Percentiles rank a stretch among this genome's conserved stretches.
Evolutionary conservation across 2,113 vertebrate species (phyloP).

Genomic region (Fulica atra): DNA sequence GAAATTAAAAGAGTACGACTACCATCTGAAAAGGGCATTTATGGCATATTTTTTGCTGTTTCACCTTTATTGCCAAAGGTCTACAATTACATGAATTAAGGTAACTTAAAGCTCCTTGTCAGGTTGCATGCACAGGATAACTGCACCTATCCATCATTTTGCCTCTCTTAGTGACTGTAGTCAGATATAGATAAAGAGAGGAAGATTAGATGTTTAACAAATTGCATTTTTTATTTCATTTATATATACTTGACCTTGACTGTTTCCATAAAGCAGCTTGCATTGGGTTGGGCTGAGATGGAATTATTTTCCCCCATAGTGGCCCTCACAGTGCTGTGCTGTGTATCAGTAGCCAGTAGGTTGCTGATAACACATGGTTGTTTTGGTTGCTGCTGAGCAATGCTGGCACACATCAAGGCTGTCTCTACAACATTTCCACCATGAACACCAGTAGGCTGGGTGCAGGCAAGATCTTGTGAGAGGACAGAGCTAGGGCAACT

Average conservation of each 20-base stretch:
- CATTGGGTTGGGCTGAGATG: too few species aligned
- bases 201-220: neutral
- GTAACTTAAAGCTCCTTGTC: neutral
- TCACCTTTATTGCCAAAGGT: neutral
- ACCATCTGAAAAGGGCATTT: neutral
- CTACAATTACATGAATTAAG: neutral
- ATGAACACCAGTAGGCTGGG: too few species aligned
- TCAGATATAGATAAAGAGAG: neutral
- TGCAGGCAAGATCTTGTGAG: too few species aligned
- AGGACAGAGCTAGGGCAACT: too few species aligned
- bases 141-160: neutral
- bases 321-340: too few species aligned
- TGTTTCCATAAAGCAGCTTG: neutral
- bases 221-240: neutral
- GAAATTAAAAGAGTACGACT: neutral
- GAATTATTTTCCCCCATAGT: too few species aligned
- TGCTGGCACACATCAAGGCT: too few species aligned
- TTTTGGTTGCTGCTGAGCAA: too few species aligned
- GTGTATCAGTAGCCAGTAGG: too few species aligned
- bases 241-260: neutral
- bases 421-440: too few species aligned
- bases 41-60: neutral
- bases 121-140: neutral
- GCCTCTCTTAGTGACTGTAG: neutral
- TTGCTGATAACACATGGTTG: too few species aligned